Conservation (phyloP, 2,797 vertebrate species). For the Tadarida brasiliensis region DNA sequence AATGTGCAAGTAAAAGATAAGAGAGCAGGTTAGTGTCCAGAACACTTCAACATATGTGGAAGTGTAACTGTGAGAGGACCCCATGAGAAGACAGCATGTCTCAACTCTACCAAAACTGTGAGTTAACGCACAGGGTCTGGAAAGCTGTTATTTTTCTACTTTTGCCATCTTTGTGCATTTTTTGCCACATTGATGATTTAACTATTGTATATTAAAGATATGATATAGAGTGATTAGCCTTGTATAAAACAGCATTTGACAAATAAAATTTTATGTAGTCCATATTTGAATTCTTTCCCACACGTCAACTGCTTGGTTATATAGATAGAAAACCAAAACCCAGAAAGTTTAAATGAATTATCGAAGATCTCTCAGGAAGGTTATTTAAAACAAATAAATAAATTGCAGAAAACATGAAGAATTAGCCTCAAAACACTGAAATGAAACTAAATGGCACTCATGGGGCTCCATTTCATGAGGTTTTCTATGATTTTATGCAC, state of each 20-base stretch:
- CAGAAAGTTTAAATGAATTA: neutral
- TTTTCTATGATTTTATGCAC: neutral
- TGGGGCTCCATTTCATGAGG: fast-evolving
- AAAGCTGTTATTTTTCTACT: neutral
- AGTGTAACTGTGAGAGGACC: neutral
- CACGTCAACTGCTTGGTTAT: neutral
- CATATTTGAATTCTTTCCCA: neutral
- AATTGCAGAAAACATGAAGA: neutral
- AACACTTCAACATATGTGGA: neutral
- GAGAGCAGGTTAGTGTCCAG: neutral
- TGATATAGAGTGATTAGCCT: too few relatives aligned
- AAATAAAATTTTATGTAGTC: neutral
- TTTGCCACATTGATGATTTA: neutral
- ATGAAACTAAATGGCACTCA: neutral
- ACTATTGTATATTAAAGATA: neutral
- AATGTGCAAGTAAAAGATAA: neutral
- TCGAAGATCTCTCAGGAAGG: neutral
- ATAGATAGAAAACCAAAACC: neutral
- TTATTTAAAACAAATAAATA: neutral
- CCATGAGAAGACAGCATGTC: neutral
- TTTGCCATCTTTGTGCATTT: neutral
- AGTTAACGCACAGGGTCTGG: neutral
- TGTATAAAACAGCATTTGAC: neutral
- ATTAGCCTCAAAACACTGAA: neutral
- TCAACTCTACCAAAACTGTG: neutral